Conservation (phyloP, 1,140 invertebrate genomes). For the Pentalonia nigronervosa region DNA sequence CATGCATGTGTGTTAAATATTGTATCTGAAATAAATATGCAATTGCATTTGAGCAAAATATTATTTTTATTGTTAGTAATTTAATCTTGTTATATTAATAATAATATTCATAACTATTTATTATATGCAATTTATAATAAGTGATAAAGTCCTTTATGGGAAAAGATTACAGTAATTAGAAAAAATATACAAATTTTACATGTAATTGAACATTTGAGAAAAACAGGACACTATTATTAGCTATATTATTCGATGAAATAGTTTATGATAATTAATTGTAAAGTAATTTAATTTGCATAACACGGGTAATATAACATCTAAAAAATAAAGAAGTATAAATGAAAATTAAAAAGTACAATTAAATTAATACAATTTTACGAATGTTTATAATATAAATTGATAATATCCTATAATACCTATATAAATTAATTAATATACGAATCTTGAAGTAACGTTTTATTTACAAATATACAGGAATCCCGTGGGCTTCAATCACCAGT, state of each 20-base stretch:
- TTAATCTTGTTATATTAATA: neutral
- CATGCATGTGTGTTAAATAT: neutral
- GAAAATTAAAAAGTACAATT: neutral
- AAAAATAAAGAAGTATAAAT: neutral
- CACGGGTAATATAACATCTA: neutral
- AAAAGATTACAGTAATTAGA: no score
- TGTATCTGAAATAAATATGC: neutral
- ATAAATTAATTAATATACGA: neutral
- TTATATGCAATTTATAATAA: no score
- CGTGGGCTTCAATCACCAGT: no score
- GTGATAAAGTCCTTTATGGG: no score
- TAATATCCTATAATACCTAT: neutral
- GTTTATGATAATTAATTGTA: neutral
- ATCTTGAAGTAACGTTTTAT: neutral
- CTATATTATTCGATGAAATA: neutral
- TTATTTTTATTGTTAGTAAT: neutral
- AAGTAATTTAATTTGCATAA: neutral
- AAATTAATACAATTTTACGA: neutral
- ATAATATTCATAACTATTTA: no score
- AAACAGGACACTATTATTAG: neutral
- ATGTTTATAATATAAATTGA: neutral
- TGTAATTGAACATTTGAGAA: no score
- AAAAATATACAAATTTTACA: no score
- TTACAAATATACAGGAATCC: neutral
- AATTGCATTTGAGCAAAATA: no score